Evolutionary conservation across 1,140 invertebrate genomes (phyloP), one percentile per base, ranked within the genome.

Genomic region (Drosophila murphyi): DNA sequence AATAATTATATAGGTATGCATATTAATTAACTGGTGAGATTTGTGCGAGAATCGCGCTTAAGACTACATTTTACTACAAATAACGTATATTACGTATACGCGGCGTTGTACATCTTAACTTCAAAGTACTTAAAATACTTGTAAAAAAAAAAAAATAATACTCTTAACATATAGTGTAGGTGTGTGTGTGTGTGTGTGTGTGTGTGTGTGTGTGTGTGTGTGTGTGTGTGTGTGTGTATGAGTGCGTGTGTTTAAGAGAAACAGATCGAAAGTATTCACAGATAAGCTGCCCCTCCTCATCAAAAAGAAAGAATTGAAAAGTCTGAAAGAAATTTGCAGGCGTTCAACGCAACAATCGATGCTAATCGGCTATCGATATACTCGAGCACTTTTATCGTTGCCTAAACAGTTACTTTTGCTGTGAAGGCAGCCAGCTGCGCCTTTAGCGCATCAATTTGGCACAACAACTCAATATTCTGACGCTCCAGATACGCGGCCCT

Each of bases 401-500:
- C 56, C 50, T 77, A 89, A 52, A 80, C 82, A 12, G 72, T 52
- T 41, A 78, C 77, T 39, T 90, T 90, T 56, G 86, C 78, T 31
- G 88, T 90, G 32, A 88, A 90, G 37, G 86, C 86, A 4, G 89
- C 89, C 51, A 92, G 60, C 57, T 92, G 91, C 2, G 82, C 81
- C 70, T 92, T 92, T 1, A 92, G 75, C 1, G 91, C 81, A 59
- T 92, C 91, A 4, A 92, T 92, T 74, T 92, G 91, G 72, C 89
- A 92, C 32, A 92, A 52, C 20, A 92, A 54, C 62, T 92, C 91
- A 32, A 92, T 92, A 37, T 92, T 92, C 93, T 98, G 96, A 51
- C 96, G 95, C 93, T 98, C 97, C 3, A 99, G 93, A 73, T 96
- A 98, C 0, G 96, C 96, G 0, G 97, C 97, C 60, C 97, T 93